Base-by-base conservation (phyloP, 2,113 vertebrate genomes). In the Plectropomus leopardus region DNA sequence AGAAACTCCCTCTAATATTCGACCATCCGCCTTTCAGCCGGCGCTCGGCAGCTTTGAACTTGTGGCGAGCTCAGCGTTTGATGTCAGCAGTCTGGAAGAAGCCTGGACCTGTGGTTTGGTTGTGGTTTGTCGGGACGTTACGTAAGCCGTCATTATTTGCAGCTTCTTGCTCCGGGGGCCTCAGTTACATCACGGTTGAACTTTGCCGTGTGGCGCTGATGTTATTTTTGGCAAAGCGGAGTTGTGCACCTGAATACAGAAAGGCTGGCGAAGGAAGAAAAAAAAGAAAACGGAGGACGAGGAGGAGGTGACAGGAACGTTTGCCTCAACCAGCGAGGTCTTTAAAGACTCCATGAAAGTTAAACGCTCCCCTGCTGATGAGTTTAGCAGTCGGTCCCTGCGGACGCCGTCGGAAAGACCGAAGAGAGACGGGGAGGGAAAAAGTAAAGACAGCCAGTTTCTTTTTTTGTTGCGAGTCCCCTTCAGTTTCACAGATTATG, bases 51-150 rank as follows among this genome's bases (percentile, higher is more conserved):
- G 42, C 55, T 74, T 72, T 81, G 68, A 80, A 76, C 45, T 70
- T n/a, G 51, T 47, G 86, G 78, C 13, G 9, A 61, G 80, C 58
- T 76, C 54, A 2, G 63, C 1, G 74, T 86, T 82, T 89, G 80
- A 86, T 78, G 86, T 86, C 68, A 51, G 67, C 72, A 23, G 54
- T 45, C 68, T 81, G 77, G 80, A 66, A 71, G 65, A 48, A 26
- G 53, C 54, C 63, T 28, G 4, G 17, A 57, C 4, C 60, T 50
- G 48, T 5, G 84, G 84, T 69, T 67, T 50, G 59, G 63, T 60
- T 5, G 44, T 16, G 71, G 72, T 79, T 77, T 54, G 70, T 89
- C 80, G 90, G 92, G 92, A 93, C 89, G 63, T 94, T 93, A 88
- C 88, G 80, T 87, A 92, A 94, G 81, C 70, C 58, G 47, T 76